Conservation (phyloP, 1,140 invertebrate genomes). For the Pseudomyrmex pallidus region DNA sequence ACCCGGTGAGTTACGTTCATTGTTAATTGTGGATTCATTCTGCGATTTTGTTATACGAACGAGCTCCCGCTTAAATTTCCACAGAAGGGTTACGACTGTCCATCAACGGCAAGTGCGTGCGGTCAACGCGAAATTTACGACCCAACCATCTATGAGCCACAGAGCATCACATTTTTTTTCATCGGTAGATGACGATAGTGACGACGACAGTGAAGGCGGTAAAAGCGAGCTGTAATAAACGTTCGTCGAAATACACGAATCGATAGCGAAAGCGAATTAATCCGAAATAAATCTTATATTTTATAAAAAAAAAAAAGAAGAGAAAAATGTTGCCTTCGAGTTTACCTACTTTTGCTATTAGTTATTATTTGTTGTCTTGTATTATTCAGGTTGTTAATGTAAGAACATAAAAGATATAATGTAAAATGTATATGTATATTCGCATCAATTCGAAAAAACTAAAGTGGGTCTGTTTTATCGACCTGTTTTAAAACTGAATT, state of each 20-base stretch:
- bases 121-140: constrained; percentile 73
- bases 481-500: too few relatives aligned
- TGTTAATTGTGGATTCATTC: constrained; percentile 79
- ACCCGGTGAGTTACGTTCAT: constrained; percentile 76
- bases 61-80: constrained; percentile 57
- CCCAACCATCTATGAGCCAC: constrained; percentile 53
- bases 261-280: not conserved
- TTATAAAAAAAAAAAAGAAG: too few relatives aligned
- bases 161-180: constrained; percentile 46
- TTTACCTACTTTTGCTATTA: too few relatives aligned
- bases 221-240: not conserved
- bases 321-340: too few relatives aligned
- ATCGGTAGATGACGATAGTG: constrained; percentile 40
- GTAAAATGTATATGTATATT: too few relatives aligned
- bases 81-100: constrained; percentile 70
- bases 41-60: constrained; percentile 69
- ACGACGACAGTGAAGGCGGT: not conserved
- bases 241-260: constrained; percentile 11
- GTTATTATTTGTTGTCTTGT: too few relatives aligned
- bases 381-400: too few relatives aligned
- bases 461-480: too few relatives aligned
- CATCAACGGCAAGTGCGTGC: constrained; percentile 72
- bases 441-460: too few relatives aligned
- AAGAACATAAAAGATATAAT: too few relatives aligned
- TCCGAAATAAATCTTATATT: too few relatives aligned